Evolutionary conservation across 2,113 vertebrate species (phyloP).

Genomic region (Candoia aspera): DNA sequence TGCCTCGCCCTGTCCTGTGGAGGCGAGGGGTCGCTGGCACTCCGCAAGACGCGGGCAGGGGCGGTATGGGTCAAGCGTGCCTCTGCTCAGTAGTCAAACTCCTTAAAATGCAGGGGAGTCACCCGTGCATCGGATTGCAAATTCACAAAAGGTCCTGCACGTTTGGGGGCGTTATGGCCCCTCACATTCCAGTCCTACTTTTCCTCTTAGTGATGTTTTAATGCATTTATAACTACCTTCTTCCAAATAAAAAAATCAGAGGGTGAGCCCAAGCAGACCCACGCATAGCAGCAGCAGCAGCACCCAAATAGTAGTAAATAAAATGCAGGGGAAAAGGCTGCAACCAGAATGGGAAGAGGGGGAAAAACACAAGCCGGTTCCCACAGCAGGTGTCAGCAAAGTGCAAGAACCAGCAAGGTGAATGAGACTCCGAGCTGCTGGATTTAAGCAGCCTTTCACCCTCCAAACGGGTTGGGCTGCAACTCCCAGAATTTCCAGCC

Average conservation of each 20-base stretch:
- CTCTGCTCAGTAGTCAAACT: neutral
- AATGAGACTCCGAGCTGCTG: neutral
- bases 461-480: neutral
- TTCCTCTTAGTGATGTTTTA: neutral
- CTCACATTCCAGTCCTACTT: neutral
- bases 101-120: neutral
- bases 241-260: neutral
- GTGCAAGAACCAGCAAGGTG: neutral
- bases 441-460: neutral
- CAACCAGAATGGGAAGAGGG: neutral
- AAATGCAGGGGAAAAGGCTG: neutral
- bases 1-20: neutral
- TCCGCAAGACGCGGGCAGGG: neutral
- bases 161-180: neutral
- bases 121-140: neutral
- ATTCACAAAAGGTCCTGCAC: neutral
- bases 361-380: neutral
- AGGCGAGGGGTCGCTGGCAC: neutral
- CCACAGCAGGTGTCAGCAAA: neutral
- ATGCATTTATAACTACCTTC: neutral
- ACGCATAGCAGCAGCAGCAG: neutral
- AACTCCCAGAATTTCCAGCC: neutral
- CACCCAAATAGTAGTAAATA: neutral
- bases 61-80: neutral
- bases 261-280: neutral